phyloP scores from a whole-genome alignment of 92 coral and sea anemone species.

The Heteractis magnifica region DNA sequence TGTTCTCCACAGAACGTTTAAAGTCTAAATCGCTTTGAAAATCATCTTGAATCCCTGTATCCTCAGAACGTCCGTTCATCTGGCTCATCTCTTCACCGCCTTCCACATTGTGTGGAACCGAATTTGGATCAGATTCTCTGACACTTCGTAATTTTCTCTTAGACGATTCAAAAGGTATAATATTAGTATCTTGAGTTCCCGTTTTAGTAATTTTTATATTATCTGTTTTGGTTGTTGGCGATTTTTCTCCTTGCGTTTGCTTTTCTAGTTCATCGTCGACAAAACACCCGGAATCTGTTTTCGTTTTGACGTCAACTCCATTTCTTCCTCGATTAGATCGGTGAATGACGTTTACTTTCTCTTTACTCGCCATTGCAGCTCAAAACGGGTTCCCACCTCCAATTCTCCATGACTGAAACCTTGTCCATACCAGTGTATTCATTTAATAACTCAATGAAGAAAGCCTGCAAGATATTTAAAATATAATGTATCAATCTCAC shows the following conservation, averaged over 20 bases:
- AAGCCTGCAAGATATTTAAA: background rate
- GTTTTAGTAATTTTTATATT: slow-evolving; percentile 8
- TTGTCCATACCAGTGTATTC: slow-evolving; percentile 1
- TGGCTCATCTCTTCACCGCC: slow-evolving; percentile 31
- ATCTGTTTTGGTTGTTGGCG: slow-evolving; percentile 19
- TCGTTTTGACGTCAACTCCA: slow-evolving; percentile 49
- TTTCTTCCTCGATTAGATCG: slow-evolving; percentile 67
- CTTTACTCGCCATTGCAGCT: slow-evolving; percentile 49
- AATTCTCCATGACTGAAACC: slow-evolving; percentile 11
- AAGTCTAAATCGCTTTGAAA: slow-evolving; percentile 2
- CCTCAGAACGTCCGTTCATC: background rate
- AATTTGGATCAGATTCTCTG: background rate
- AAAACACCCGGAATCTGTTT: slow-evolving; percentile 80
- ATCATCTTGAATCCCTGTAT: slow-evolving; percentile 13
- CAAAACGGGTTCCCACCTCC: background rate
- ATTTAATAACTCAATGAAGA: background rate
- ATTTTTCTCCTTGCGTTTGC: slow-evolving; percentile 24
- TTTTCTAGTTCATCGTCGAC: slow-evolving; percentile 68
- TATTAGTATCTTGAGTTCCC: background rate
- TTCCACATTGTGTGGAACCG: slow-evolving; percentile 22
- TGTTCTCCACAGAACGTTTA: slow-evolving; percentile 22
- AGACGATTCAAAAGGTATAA: background rate
- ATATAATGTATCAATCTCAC: background rate
- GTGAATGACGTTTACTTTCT: slow-evolving; percentile 46
- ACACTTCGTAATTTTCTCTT: background rate